Conservation (phyloP, 2,113 vertebrate genomes). For the Leucoraja erinaceus region DNA sequence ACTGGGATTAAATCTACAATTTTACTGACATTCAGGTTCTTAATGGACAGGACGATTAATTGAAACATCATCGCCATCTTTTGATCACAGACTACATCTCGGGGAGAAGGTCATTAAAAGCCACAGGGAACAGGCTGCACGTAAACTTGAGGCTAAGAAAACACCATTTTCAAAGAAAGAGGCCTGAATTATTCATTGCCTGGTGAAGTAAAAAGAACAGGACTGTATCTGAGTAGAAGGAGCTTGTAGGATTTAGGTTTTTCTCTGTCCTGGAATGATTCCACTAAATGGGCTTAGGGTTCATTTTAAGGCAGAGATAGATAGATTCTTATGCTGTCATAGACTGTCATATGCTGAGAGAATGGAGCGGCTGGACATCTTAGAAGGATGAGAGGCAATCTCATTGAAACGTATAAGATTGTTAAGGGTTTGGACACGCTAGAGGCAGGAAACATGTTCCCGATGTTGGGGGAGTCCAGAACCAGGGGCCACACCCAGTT, state of each 20-base stretch:
- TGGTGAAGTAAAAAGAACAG: not conserved
- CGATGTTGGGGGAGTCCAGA: too few species aligned
- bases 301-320: too few species aligned
- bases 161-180: not conserved
- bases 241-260: not conserved
- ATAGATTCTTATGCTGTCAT: too few species aligned
- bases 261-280: not conserved
- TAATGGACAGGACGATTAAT: slow-evolving; percentile 30
- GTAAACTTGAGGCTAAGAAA: not conserved
- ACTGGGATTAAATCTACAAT: not conserved
- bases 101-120: not conserved
- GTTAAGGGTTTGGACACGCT: too few species aligned
- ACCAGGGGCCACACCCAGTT: too few species aligned
- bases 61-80: slow-evolving; percentile 28
- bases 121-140: not conserved
- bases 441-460: too few species aligned
- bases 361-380: too few species aligned
- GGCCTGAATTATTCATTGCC: slow-evolving; percentile 1
- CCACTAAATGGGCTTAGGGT: not conserved
- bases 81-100: not conserved
- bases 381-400: too few species aligned
- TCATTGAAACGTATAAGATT: too few species aligned
- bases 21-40: not conserved
- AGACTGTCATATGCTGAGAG: too few species aligned
- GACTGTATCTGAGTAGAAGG: not conserved